Evolutionary conservation across 2,113 vertebrate genomes (phyloP).

Genomic region (Gobius niger): DNA sequence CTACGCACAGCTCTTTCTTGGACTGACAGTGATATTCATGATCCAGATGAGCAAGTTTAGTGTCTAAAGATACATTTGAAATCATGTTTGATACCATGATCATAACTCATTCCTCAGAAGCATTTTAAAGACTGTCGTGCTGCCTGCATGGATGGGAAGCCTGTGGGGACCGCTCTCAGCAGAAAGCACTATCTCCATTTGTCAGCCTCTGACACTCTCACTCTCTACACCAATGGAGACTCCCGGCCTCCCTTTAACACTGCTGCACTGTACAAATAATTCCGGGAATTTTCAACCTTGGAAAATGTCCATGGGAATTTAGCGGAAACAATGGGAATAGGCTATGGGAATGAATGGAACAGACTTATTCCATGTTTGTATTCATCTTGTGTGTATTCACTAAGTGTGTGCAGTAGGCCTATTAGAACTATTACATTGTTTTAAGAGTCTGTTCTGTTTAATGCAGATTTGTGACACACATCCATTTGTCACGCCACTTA

Average conservation of each 20-base stretch:
- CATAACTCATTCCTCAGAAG: conserved; percentile 18
- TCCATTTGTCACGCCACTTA: no score
- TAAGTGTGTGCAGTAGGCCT: no score
- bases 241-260: neutral
- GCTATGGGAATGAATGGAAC: no score
- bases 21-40: neutral
- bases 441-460: no score
- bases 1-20: neutral
- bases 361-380: no score
- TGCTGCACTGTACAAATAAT: conserved; percentile 57
- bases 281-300: no score
- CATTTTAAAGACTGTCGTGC: conserved; percentile 38
- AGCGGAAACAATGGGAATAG: no score
- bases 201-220: conserved; percentile 54
- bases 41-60: neutral
- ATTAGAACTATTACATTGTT: no score
- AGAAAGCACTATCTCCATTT: conserved; percentile 69
- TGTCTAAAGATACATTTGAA: neutral
- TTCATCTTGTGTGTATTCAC: no score
- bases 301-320: no score
- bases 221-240: conserved; percentile 30
- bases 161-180: conserved; percentile 62
- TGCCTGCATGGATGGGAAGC: conserved; percentile 51
- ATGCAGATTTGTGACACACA: no score
- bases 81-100: conserved; percentile 18